These are phyloP conservation scores for Gopherus flavomarginatus DNA, from an alignment of 2,113 vertebrate species.

Conservation along the genomic window DNA sequence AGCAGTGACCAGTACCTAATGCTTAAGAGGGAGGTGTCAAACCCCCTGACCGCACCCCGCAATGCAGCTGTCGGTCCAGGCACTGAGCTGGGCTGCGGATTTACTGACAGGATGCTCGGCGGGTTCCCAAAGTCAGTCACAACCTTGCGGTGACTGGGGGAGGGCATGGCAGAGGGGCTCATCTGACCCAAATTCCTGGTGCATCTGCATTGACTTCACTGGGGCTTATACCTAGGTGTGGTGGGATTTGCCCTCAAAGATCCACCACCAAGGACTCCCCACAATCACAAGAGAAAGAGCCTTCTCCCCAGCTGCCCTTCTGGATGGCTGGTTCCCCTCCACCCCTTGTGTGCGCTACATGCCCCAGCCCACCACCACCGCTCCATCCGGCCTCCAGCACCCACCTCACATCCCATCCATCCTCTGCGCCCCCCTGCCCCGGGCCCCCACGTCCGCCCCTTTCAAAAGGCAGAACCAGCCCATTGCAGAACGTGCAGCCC, in stretches of 20 bases:
- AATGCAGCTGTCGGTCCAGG: background rate
- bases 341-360: background rate
- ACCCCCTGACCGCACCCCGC: background rate
- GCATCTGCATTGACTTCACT: background rate
- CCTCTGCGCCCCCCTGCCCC: background rate
- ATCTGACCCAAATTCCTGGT: background rate
- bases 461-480: background rate
- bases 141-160: constrained; percentile 7
- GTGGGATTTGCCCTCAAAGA: background rate
- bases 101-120: background rate
- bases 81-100: background rate
- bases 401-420: background rate
- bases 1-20: background rate
- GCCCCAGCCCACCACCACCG: background rate
- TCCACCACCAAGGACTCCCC: background rate
- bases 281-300: background rate
- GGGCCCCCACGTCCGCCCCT: background rate
- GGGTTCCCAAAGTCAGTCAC: background rate
- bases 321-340: background rate
- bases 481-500: background rate
- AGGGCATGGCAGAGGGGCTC: background rate
- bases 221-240: background rate
- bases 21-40: background rate
- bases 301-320: fast-evolving
- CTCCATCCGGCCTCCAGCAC: background rate